These are phyloP conservation scores for Laspeyria flexula DNA, from an alignment of 2,888 invertebrate genomes.

Conservation along the genomic window DNA sequence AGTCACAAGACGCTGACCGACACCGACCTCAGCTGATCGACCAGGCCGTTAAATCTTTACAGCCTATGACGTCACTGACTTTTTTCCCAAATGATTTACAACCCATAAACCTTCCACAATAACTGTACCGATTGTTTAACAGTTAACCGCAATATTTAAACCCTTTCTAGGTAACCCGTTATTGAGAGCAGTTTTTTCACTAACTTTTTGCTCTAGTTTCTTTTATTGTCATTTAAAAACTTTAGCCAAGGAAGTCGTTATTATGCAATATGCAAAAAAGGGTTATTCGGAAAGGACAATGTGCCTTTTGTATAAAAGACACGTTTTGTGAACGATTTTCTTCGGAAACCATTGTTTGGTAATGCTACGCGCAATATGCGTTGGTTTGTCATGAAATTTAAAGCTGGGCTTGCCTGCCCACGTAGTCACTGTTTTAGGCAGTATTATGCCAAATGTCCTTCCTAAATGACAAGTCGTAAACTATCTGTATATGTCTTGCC, in stretches of 20 bases:
- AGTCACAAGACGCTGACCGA: conserved; percentile 26
- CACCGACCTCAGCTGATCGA: conserved; percentile 79
- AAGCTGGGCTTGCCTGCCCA: conserved; percentile 33
- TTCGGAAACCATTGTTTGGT: conserved; percentile 56
- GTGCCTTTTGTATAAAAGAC: conserved; percentile 45
- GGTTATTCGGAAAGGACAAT: conserved; percentile 59
- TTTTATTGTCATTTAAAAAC: conserved; percentile 60
- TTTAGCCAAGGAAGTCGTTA: conserved; percentile 66
- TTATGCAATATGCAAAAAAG: conserved; percentile 84
- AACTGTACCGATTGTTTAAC: conserved; percentile 84
- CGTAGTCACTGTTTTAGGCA: conserved; percentile 19
- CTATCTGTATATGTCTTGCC: conserved; percentile 11
- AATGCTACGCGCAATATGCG: conserved; percentile 50
- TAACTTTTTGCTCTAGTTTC: conserved; percentile 80
- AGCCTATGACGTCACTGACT: conserved; percentile 73
- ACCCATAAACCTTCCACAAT: conserved; percentile 80
- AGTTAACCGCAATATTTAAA: conserved; percentile 84
- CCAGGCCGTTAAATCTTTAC: conserved; percentile 78
- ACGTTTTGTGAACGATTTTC: conserved; percentile 52
- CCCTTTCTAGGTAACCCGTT: conserved; percentile 81
- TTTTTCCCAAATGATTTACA: conserved; percentile 82
- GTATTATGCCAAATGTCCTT: conserved; percentile 6
- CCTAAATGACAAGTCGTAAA: conserved; percentile 31
- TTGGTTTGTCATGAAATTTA: conserved; percentile 44
- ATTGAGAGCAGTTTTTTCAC: conserved; percentile 55